Evolutionary conservation across 2,888 invertebrate species (phyloP), one percentile per base, ranked within the genome.

Genomic region (Corbicula japonica): DNA sequence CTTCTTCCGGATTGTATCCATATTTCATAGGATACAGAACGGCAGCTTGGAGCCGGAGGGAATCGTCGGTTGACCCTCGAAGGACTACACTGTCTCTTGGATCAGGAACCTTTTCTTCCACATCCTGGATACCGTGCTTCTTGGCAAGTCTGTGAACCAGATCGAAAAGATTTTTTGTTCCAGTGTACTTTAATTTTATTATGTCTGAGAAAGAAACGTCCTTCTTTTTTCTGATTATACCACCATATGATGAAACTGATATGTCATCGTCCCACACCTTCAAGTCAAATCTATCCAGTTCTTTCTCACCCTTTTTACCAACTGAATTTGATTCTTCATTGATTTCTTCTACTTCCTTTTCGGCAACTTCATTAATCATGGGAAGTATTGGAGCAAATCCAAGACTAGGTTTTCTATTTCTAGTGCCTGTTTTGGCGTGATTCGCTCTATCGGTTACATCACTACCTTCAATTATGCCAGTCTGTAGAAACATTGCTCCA

Each of bases 181-280:
- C 84, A 1, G 85, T 72, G 71, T 88, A 87, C 50, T 88, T 87
- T 18, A 88, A 71, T 63, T 88, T 89, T 21, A 89, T 86, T 28
- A 89, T 79, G 76, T 89, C 89, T 2, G 85, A 82, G 73, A 85
- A 89, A 0, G 89, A 89, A 5, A 89, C 85, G 10, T 81, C 81
- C 28, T 85, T 80, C 56, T 85, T 87, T 56, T 80, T 86, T 23
- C 79, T 78, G 63, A 80, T 79, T 35, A 63, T 44, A 28, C 71
- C 74, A 5, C 76, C 73, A 44, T 63, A 79, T 10, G 82, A 75
- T 10, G 84, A 73, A 10, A 80, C 75, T 12, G 79, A 77, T 65
- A 80, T 75, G 15, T 74, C 56, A 58, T 83, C 75, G 26, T 79
- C 76, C 38, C 66, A 61, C 4, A 77, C 50, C 23, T 34, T 76